Evolutionary conservation across 1,140 invertebrate species (phyloP), one percentile per base, ranked within the genome.

Genomic region (Tetraneura akinire): DNA sequence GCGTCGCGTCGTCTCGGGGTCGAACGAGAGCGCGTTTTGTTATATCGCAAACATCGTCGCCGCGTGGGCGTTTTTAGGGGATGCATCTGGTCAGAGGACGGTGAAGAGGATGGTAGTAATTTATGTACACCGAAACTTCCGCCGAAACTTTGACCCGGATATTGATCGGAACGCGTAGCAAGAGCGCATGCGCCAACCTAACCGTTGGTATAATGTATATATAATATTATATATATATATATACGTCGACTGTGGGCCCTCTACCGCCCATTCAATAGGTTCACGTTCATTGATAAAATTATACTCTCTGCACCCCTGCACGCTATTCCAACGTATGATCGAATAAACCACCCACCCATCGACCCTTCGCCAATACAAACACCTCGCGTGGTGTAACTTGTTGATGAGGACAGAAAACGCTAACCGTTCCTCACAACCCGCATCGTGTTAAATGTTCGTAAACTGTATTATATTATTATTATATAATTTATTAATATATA

Each of bases 261-360:
- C 51, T 18, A 4, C 26, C 68, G 21, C 64, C 51, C 68, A 71
- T 71, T 71, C 68, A 71, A 71, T 4, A 71, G 23, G 68, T 51
- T 51, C 26, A 8, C 26, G 68, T 71, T 71, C 68, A 71, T 71
- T 71, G 68, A 71, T 71, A 51, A 66, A 66, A 71, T 23, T 8
- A 26, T 5, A 29, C 26, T 29, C 14, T 26, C 42, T 42, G 11
- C 8, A 11, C 16, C 55, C 70, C 3, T 26, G 49, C 14, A 23
- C 9, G 18, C 9, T 37, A 66, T 21, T 60, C 3, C 23, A 26
- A 26, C 57, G 32, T 37, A 14, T 10, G 45, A 47, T 47, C 10
- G 45, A 47, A 10, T 47, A n/a, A n/a, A n/a, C n/a, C n/a, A 18
- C 29, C 26, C 6, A 13, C 62, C 4, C 3, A 21, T 16, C 62